These are phyloP conservation scores for Ophioninae sp. DNA, from an alignment of 2,888 invertebrate genomes.

Conservation along the genomic window DNA sequence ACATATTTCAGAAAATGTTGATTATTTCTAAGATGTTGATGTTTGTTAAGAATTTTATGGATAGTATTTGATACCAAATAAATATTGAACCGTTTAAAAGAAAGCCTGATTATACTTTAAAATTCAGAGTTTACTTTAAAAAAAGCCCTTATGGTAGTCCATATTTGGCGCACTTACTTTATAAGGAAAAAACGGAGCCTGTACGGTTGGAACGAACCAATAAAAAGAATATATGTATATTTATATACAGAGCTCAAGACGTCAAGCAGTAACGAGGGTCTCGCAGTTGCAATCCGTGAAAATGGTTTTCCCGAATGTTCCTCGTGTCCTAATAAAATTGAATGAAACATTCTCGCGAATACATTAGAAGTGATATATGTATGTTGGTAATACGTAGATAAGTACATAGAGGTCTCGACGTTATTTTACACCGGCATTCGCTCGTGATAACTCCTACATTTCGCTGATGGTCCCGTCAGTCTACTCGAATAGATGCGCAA, in stretches of 20 bases:
- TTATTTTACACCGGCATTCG: constrained; percentile 34
- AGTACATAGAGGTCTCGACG: not conserved
- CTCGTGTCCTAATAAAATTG: not conserved
- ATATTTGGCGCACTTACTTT: too few species aligned
- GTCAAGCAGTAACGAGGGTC: not conserved
- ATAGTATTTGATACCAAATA: too few species aligned
- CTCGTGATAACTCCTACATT: constrained; percentile 31
- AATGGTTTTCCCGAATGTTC: not conserved
- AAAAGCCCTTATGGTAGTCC: too few species aligned
- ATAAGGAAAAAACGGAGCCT: too few species aligned
- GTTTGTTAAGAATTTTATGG: too few species aligned
- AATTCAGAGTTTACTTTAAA: too few species aligned
- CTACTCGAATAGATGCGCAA: constrained; percentile 24
- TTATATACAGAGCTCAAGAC: not conserved
- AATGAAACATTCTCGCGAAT: not conserved
- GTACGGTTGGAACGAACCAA: too few species aligned
- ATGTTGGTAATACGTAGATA: not conserved
- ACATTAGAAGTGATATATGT: not conserved
- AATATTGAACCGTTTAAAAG: too few species aligned
- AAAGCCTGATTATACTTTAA: too few species aligned
- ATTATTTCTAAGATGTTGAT: too few species aligned
- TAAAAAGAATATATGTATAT: too few species aligned
- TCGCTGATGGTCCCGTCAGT: constrained; percentile 45
- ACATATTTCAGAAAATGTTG: too few species aligned
- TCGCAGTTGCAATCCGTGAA: not conserved